Conservation (phyloP, 1,140 invertebrate species). For the Drosophila hydei region DNA sequence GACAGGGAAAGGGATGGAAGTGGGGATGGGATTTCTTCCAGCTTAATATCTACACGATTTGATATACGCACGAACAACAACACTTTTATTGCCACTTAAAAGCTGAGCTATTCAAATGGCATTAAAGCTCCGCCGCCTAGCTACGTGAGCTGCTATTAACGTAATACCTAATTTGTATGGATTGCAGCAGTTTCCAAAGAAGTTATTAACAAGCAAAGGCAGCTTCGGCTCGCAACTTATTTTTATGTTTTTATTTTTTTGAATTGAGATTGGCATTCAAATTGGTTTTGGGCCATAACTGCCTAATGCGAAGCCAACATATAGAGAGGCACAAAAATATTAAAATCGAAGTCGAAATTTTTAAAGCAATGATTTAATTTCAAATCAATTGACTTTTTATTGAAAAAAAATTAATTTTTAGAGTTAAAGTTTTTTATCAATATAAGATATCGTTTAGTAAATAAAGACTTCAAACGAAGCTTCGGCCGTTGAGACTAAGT, state of each 20-base stretch:
- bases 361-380: no score
- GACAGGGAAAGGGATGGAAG: no score
- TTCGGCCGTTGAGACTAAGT: no score
- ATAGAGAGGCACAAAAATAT: no score
- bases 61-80: constrained; percentile 44
- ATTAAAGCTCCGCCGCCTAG: constrained; percentile 18
- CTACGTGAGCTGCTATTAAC: constrained; percentile 39
- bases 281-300: not conserved
- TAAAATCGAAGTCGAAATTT: no score
- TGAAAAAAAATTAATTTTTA: no score
- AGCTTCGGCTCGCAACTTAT: not conserved
- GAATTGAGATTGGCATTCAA: not conserved
- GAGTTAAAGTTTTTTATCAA: no score
- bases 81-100: constrained; percentile 52
- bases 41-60: constrained; percentile 26
- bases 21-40: not conserved
- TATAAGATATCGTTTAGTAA: no score
- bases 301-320: no score
- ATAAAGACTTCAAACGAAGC: no score
- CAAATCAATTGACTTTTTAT: no score
- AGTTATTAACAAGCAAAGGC: constrained; percentile 7
- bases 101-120: constrained; percentile 38
- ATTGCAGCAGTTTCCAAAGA: constrained; percentile 23
- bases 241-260: not conserved
- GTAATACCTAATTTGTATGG: constrained; percentile 31